These are phyloP conservation scores for Emydoidea blandingii DNA, from an alignment of 2,797 vertebrate genomes.

Conservation along the genomic window DNA sequence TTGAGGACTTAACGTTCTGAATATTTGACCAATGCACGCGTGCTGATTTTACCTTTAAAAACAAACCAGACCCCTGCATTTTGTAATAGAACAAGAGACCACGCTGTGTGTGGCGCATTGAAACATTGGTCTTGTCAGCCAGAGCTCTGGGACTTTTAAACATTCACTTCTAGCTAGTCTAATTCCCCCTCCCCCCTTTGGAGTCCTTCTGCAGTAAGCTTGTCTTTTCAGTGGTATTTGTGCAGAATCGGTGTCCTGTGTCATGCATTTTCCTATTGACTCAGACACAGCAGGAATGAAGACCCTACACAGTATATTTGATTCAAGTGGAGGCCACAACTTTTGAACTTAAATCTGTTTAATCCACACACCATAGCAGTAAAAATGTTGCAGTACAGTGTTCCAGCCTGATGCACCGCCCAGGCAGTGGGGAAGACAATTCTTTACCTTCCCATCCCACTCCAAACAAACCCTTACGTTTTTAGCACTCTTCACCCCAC, in stretches of 20 bases:
- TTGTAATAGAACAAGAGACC: not conserved
- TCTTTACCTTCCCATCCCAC: not conserved
- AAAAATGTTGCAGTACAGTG: not conserved
- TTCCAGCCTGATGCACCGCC: not conserved
- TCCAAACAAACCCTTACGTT: not conserved
- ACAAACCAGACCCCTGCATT: not conserved
- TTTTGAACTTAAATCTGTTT: not conserved
- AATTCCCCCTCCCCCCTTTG: not conserved
- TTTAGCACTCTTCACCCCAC: not conserved
- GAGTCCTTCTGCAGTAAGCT: not conserved
- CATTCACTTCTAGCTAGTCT: rapidly evolving
- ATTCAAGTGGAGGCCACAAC: not conserved
- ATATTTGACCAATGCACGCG: not conserved
- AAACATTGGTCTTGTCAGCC: not conserved
- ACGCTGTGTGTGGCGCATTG: not conserved
- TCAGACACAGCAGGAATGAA: not conserved
- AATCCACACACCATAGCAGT: not conserved
- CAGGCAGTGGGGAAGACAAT: not conserved
- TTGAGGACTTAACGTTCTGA: not conserved
- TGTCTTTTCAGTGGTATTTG: not conserved
- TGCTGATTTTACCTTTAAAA: not conserved
- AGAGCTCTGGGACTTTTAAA: not conserved
- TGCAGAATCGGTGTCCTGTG: not conserved
- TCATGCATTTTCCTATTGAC: rapidly evolving
- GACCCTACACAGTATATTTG: not conserved